Evolutionary conservation across 2,888 invertebrate species (phyloP).

Genomic region (Theodoxus fluviatilis): DNA sequence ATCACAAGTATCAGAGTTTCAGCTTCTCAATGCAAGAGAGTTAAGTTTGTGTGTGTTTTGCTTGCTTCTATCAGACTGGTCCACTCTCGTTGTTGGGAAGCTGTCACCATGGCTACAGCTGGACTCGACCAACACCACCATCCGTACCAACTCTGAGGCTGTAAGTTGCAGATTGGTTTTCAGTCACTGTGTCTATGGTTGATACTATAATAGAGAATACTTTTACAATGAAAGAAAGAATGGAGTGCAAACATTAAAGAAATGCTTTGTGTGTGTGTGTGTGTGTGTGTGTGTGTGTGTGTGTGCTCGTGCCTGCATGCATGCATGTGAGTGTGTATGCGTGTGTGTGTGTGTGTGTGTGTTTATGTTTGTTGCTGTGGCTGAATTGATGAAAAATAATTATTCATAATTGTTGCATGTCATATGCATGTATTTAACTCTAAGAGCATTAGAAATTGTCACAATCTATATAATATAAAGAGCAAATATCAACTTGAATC

Average conservation of each 20-base stretch:
- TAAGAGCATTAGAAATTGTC: no score
- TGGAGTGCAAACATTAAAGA: not conserved
- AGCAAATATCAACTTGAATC: no score
- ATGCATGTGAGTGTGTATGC: no score
- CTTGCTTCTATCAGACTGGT: slow-evolving; percentile 75
- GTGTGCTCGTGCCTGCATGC: no score
- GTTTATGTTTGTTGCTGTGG: no score
- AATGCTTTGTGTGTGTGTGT: not conserved
- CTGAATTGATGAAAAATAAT: no score
- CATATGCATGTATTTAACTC: no score
- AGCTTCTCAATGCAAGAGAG: not conserved
- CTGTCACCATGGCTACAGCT: slow-evolving; percentile 81
- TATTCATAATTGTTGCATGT: no score
- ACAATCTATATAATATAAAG: no score
- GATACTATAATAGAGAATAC: no score
- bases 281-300: not conserved
- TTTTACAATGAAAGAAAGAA: not conserved
- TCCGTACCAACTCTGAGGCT: slow-evolving; percentile 73
- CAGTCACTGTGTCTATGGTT: no score
- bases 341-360: no score
- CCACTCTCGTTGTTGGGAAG: slow-evolving; percentile 78
- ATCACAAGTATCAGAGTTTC: not conserved
- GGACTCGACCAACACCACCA: slow-evolving; percentile 72
- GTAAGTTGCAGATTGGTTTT: slow-evolving; percentile 43
- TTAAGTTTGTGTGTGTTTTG: slow-evolving; percentile 3